Percentiles rank a stretch among this genome's conserved stretches.
Evolutionary conservation across 2,888 invertebrate species (phyloP).

Genomic region (Rhyacophila evoluta): DNA sequence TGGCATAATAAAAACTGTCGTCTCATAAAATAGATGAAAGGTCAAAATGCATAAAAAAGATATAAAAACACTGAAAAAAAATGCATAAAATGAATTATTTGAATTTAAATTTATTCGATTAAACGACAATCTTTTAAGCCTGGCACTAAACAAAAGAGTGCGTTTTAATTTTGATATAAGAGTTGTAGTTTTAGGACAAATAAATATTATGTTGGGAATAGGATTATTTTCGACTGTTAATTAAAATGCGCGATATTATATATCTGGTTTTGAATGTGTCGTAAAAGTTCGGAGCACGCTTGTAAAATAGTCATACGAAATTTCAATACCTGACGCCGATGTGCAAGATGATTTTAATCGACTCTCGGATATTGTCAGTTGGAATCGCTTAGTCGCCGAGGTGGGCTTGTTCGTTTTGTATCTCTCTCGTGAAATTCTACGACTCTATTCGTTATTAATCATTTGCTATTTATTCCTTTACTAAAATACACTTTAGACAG

Average conservation of each 20-base stretch:
- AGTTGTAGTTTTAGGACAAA: neutral
- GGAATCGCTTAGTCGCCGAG: neutral
- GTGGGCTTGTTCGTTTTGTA: neutral
- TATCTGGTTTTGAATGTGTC: neutral
- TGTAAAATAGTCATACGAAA: neutral
- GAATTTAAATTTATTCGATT: neutral
- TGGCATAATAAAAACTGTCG: too few species aligned
- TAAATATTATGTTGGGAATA: neutral
- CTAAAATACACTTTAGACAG: too few species aligned
- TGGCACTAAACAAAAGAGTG: too few species aligned
- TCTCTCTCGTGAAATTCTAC: neutral
- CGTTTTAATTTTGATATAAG: too few species aligned
- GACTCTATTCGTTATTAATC: too few species aligned
- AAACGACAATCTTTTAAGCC: neutral
- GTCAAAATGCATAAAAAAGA: too few species aligned
- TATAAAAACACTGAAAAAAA: too few species aligned
- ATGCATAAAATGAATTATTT: neutral
- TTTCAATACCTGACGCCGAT: neutral
- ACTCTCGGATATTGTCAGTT: neutral
- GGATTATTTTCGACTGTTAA: neutral
- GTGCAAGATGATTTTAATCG: neutral
- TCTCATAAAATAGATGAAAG: too few species aligned
- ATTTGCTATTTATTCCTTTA: too few species aligned
- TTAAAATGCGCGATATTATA: too few species aligned
- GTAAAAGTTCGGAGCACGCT: neutral